Evolutionary conservation across 2,113 vertebrate species (phyloP).

Genomic region (Eclectus roratus): DNA sequence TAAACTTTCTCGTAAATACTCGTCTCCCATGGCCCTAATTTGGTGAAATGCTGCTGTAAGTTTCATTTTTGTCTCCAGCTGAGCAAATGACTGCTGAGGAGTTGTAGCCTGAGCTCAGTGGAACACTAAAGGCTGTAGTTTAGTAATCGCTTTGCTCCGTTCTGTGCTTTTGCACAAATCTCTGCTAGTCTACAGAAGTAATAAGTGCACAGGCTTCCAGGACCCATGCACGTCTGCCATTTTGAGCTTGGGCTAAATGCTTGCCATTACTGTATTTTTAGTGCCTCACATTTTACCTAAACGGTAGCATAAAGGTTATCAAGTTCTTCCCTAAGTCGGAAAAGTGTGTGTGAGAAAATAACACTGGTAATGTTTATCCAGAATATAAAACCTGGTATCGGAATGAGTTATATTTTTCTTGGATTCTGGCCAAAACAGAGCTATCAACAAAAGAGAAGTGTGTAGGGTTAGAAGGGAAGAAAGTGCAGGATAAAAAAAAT

Average conservation of each 20-base stretch:
- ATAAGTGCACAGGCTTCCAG: not conserved
- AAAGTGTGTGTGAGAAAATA: constrained; percentile 38
- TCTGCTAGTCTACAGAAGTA: constrained; percentile 16
- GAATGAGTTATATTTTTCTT: constrained; percentile 51
- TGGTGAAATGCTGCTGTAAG: not conserved
- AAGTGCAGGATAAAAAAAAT: not conserved
- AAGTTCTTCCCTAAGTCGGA: not conserved
- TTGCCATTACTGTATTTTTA: not conserved
- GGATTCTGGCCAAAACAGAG: constrained; percentile 42
- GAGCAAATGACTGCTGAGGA: not conserved
- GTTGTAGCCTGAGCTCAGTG: not conserved
- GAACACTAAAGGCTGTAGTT: constrained; percentile 7
- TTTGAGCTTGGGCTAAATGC: not conserved
- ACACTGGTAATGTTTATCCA: constrained; percentile 22
- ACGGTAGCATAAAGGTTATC: not conserved
- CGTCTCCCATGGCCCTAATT: not conserved
- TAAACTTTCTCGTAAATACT: not conserved
- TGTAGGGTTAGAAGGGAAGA: not conserved
- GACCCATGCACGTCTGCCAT: not conserved
- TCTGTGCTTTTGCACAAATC: constrained; percentile 29
- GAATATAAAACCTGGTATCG: not conserved
- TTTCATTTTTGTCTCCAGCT: constrained; percentile 12
- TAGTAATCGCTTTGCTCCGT: not conserved
- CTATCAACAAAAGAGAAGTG: constrained; percentile 37
- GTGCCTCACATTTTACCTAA: not conserved